These are phyloP conservation scores for Cheilosia vulpina DNA, from an alignment of 2,888 invertebrate species.

Conservation along the genomic window DNA sequence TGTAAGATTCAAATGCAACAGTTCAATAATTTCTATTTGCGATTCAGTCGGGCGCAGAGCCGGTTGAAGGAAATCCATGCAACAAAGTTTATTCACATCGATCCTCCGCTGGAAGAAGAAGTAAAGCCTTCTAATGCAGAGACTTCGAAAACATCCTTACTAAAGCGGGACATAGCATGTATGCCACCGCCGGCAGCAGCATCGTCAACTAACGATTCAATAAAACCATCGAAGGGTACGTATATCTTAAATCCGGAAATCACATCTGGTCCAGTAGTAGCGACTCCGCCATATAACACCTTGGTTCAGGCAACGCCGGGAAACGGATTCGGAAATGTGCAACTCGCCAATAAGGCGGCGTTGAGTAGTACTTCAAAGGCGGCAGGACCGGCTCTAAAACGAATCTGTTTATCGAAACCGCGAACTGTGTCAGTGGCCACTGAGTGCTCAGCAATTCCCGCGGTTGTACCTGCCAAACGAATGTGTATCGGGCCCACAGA, in stretches of 20 bases:
- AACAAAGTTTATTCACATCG: constrained; percentile 21
- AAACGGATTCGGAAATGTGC: too few relatives aligned
- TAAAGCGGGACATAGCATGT: background rate
- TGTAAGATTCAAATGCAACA: constrained; percentile 65
- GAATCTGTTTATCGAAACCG: background rate
- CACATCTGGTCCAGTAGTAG: too few relatives aligned
- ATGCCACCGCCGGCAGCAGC: background rate
- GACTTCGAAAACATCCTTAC: background rate
- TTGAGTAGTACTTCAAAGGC: background rate
- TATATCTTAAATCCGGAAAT: background rate
- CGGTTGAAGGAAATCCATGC: constrained; percentile 23
- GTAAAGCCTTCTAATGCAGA: background rate
- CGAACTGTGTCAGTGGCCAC: background rate
- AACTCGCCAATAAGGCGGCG: too few relatives aligned
- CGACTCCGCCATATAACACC: too few relatives aligned
- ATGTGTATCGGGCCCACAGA: background rate
- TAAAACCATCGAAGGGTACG: background rate
- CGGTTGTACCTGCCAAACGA: background rate
- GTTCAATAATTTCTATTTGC: constrained; percentile 62
- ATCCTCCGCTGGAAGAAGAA: background rate
- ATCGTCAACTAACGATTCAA: background rate
- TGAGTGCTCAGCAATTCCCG: background rate
- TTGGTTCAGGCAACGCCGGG: too few relatives aligned
- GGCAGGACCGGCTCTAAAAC: background rate
- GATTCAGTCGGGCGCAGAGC: constrained; percentile 22